Evolutionary conservation across 2,797 vertebrate species (phyloP).

Genomic region (Oryzias sinensis): DNA sequence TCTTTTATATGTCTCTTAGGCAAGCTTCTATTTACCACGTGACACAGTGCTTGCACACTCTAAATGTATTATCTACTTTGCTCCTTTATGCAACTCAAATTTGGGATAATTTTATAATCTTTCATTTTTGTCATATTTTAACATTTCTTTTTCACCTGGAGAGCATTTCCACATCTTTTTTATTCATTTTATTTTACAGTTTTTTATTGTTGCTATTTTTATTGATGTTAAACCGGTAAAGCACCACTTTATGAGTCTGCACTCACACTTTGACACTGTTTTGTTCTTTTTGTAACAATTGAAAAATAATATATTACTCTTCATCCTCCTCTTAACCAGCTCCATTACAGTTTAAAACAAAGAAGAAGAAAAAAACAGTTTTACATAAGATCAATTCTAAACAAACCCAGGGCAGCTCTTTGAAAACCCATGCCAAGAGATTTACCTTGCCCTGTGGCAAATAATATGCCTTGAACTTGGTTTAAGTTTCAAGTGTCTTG

Average conservation of each 20-base stretch:
- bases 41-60: constrained; percentile 13
- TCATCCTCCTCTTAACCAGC: constrained; percentile 76
- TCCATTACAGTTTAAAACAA: constrained; percentile 76
- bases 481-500: constrained; percentile 88
- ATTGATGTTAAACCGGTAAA: neutral
- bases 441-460: constrained; percentile 86
- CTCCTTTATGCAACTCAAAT: constrained; percentile 40
- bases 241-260: constrained; percentile 15
- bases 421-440: constrained; percentile 84
- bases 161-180: constrained; percentile 62
- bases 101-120: constrained; percentile 41
- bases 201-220: constrained; percentile 54
- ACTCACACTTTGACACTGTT: constrained; percentile 74
- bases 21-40: constrained; percentile 24
- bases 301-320: constrained; percentile 62
- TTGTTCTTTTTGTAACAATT: constrained; percentile 63
- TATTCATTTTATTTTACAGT: constrained; percentile 37
- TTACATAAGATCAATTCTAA: constrained; percentile 88
- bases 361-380: constrained; percentile 78
- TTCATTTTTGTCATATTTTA: constrained; percentile 40
- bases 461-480: constrained; percentile 85
- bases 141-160: constrained; percentile 42
- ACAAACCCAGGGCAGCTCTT: constrained; percentile 85
- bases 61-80: constrained; percentile 19
- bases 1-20: constrained; percentile 23